phyloP scores from a whole-genome alignment of 2,113 vertebrate genomes.

The Chlorodrepanis virens region DNA sequence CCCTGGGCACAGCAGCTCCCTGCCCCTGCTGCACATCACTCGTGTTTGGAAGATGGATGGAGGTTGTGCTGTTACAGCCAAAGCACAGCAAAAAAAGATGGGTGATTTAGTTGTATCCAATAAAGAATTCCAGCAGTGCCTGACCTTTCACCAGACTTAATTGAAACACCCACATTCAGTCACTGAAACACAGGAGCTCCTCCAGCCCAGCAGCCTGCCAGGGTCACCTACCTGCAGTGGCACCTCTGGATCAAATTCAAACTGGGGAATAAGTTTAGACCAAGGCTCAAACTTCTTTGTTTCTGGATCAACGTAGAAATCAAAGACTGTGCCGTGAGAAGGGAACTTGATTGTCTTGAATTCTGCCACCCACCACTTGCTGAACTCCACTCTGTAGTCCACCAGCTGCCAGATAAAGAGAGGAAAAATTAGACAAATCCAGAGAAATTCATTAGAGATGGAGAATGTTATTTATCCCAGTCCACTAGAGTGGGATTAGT shows the following conservation, averaged over 20 bases:
- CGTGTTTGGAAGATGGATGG: neutral
- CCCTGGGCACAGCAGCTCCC: neutral
- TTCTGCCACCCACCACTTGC: conserved; percentile 94
- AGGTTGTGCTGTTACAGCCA: neutral
- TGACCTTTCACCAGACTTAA: neutral
- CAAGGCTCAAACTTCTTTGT: conserved; percentile 94
- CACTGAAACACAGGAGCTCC: neutral
- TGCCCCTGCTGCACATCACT: neutral
- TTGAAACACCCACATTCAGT: rapidly evolving
- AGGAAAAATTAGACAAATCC: neutral
- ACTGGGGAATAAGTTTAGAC: conserved; percentile 89
- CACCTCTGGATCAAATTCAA: conserved; percentile 85
- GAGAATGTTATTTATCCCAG: neutral
- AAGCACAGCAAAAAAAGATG: neutral
- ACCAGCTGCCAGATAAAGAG: conserved; percentile 76
- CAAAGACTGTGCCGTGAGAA: conserved; percentile 91
- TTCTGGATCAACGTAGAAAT: conserved; percentile 91
- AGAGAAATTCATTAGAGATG: neutral
- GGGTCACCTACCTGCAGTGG: conserved; percentile 85
- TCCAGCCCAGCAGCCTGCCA: neutral
- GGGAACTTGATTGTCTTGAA: conserved; percentile 98
- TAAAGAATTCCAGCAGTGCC: neutral
- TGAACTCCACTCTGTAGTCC: conserved; percentile 92
- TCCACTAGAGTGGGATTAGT: neutral
- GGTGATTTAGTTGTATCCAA: neutral